A percentile compares a stretch with the other conserved stretches of the same genome.
These are phyloP conservation scores for human DNA, from an alignment of 2,113 vertebrate species.

Conservation along the genomic window DNA sequence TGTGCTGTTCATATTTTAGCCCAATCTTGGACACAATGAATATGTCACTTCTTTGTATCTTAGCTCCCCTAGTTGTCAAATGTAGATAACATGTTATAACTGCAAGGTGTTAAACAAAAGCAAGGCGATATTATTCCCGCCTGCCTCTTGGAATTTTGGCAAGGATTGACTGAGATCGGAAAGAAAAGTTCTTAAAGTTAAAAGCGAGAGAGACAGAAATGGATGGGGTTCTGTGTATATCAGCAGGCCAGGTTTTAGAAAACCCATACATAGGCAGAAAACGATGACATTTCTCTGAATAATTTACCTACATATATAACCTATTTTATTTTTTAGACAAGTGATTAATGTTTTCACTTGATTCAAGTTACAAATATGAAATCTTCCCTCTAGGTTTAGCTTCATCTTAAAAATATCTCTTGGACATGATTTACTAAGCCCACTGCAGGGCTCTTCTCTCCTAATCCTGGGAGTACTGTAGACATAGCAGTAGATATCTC, in stretches of 20 bases:
- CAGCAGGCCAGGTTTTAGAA: background rate
- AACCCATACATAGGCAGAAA: background rate
- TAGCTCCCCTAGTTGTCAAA: background rate
- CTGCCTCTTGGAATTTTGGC: background rate
- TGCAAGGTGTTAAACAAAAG: background rate
- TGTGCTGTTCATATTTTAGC: background rate
- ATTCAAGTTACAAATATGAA: background rate
- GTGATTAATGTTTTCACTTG: conserved; percentile 38
- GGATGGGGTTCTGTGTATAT: background rate
- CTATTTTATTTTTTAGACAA: conserved; percentile 22
- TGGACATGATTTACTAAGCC: background rate
- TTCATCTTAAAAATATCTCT: background rate
- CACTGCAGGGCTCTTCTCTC: background rate
- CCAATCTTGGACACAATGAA: background rate
- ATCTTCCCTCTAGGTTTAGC: background rate
- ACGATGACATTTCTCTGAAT: background rate
- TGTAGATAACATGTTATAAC: background rate
- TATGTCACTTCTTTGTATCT: background rate
- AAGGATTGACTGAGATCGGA: background rate
- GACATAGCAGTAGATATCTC: fast-evolving
- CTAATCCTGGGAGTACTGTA: background rate
- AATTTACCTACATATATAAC: conserved; percentile 5
- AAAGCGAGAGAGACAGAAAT: conserved; percentile 39
- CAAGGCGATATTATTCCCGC: background rate
- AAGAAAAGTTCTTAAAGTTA: background rate